Evolutionary conservation across 2,797 vertebrate species (phyloP).

Genomic region (Heterohyrax brucei): DNA sequence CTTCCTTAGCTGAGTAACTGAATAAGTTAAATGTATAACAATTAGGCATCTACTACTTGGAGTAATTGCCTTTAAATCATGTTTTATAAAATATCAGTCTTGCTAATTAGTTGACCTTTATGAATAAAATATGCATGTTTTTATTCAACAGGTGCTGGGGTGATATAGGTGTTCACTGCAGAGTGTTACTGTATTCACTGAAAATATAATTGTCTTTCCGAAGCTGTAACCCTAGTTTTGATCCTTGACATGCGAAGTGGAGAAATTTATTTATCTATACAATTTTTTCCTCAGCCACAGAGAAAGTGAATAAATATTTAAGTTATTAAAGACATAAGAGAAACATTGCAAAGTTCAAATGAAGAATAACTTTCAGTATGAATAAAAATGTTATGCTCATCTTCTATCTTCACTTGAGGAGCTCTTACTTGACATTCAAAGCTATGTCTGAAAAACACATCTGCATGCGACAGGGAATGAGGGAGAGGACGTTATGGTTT

Average conservation of each 20-base stretch:
- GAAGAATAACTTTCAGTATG: constrained; percentile 67
- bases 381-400: constrained; percentile 58
- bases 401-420: constrained; percentile 63
- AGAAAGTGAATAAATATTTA: constrained; percentile 55
- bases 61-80: constrained; percentile 80
- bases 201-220: constrained; percentile 70
- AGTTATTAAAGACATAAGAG: constrained; percentile 55
- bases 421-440: constrained; percentile 67
- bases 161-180: constrained; percentile 52
- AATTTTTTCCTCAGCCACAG: constrained; percentile 71
- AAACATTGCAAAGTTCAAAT: constrained; percentile 46
- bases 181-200: constrained; percentile 10
- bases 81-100: constrained; percentile 72
- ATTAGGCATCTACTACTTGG: constrained; percentile 49
- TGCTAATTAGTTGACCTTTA: constrained; percentile 84
- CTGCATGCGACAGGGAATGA: not conserved
- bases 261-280: constrained; percentile 54
- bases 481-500: not conserved
- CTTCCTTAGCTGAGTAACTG: not conserved
- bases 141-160: constrained; percentile 60
- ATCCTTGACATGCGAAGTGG: constrained; percentile 21
- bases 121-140: constrained; percentile 80
- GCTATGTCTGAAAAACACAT: constrained; percentile 48
- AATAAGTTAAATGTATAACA: constrained; percentile 54
- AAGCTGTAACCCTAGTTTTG: constrained; percentile 52